These are phyloP conservation scores for Pipra filicauda DNA, from an alignment of 2,113 vertebrate species.

Conservation along the genomic window DNA sequence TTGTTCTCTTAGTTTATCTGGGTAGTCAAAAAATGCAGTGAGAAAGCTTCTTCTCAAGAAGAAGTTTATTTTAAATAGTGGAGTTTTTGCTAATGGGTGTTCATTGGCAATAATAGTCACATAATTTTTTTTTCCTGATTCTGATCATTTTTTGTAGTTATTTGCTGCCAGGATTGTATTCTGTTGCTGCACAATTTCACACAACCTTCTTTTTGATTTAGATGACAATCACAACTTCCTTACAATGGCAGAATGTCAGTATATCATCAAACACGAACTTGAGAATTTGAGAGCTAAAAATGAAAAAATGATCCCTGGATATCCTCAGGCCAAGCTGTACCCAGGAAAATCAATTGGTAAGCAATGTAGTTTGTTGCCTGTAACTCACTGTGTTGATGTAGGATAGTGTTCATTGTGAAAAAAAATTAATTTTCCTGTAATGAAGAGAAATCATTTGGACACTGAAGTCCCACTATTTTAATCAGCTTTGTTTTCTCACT, in stretches of 20 bases:
- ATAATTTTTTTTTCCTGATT: background rate
- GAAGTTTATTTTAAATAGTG: rapidly evolving
- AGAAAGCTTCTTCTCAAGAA: background rate
- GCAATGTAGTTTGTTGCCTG: slow-evolving; percentile 31
- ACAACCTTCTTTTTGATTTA: slow-evolving; percentile 63
- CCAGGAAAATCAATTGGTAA: slow-evolving; percentile 96
- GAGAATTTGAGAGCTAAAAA: slow-evolving; percentile 91
- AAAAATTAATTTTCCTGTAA: background rate
- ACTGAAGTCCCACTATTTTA: background rate
- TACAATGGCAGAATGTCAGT: slow-evolving; percentile 92
- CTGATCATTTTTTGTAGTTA: background rate
- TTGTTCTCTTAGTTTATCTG: background rate
- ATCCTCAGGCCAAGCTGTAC: slow-evolving; percentile 88
- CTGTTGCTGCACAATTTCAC: background rate
- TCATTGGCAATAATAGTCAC: background rate
- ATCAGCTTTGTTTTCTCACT: background rate
- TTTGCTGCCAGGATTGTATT: background rate
- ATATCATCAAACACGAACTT: slow-evolving; percentile 95
- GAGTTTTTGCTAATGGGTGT: background rate
- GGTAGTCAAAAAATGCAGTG: background rate
- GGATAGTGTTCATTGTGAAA: background rate
- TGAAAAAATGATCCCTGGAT: slow-evolving; percentile 90
- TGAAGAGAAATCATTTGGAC: background rate
- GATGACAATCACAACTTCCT: slow-evolving; percentile 89
- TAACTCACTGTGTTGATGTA: background rate